Conservation (phyloP, 1,140 invertebrate species). For the Charaxes varanes region DNA sequence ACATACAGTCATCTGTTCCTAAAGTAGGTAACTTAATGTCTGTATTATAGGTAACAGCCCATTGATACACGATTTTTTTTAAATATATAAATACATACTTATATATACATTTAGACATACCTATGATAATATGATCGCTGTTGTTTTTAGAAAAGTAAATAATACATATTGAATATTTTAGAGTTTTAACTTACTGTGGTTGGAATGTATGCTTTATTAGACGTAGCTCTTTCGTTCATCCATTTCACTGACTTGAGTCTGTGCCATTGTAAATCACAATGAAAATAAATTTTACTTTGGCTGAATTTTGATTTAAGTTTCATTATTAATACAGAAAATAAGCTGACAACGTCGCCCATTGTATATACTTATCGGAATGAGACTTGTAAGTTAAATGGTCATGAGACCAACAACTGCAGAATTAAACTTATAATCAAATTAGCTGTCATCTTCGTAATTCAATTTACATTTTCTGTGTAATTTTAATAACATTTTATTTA, state of each 20-base stretch:
- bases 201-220: slow-evolving; percentile 74
- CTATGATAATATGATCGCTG: no score
- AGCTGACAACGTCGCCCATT: slow-evolving; percentile 67
- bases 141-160: no score
- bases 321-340: slow-evolving; percentile 70
- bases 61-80: no score
- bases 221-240: slow-evolving; percentile 74
- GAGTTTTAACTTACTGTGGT: slow-evolving; percentile 62
- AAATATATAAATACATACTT: no score
- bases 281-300: slow-evolving; percentile 62
- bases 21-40: no score
- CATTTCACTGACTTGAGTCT: slow-evolving; percentile 66
- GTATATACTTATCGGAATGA: slow-evolving; percentile 30
- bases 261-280: slow-evolving; percentile 58
- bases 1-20: no score
- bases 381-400: slow-evolving; percentile 53
- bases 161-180: not conserved
- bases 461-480: slow-evolving; percentile 46
- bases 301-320: slow-evolving; percentile 70
- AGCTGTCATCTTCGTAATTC: slow-evolving; percentile 51
- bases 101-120: no score
- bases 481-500: slow-evolving; percentile 27
- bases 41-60: no score
- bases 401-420: slow-evolving; percentile 45
- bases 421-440: slow-evolving; percentile 38